Conservation (phyloP, 2,113 vertebrate genomes). For the Aegithalos caudatus region DNA sequence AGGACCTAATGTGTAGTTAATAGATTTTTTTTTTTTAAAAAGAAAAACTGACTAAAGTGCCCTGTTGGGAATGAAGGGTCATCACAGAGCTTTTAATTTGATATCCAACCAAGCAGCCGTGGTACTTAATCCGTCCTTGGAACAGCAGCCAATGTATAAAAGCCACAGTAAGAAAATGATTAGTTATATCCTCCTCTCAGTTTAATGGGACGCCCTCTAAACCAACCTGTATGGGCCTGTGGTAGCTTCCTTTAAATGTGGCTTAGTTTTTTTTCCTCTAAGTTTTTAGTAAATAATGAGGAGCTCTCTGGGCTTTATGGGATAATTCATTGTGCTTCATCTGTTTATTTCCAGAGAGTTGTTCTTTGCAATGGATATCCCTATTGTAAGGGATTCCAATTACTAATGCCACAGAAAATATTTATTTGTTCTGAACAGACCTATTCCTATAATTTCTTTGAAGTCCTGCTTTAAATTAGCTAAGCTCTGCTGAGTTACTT, state of each 20-base stretch:
- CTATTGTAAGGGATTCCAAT: not conserved
- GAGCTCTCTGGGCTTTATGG: not conserved
- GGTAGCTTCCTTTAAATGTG: not conserved
- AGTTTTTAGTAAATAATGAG: not conserved
- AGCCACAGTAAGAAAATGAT: not conserved
- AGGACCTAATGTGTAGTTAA: conserved; percentile 3
- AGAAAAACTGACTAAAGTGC: not conserved
- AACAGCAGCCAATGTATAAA: conserved; percentile 5
- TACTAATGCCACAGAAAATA: not conserved
- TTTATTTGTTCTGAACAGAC: not conserved
- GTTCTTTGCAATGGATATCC: not conserved
- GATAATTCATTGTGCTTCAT: not conserved
- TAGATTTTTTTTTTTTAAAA: not conserved
- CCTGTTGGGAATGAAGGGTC: not conserved
- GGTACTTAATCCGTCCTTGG: conserved; percentile 13
- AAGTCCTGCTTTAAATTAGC: not conserved
- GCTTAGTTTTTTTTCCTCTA: not conserved
- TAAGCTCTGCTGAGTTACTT: not conserved
- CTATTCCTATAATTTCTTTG: not conserved
- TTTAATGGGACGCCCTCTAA: not conserved
- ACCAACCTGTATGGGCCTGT: rapidly evolving
- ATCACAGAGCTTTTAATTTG: conserved; percentile 29
- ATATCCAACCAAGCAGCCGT: not conserved
- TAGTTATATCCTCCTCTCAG: not conserved
- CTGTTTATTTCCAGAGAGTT: not conserved